Evolutionary conservation across 2,113 vertebrate genomes (phyloP).

Genomic region (Muntiacus muntjak): DNA sequence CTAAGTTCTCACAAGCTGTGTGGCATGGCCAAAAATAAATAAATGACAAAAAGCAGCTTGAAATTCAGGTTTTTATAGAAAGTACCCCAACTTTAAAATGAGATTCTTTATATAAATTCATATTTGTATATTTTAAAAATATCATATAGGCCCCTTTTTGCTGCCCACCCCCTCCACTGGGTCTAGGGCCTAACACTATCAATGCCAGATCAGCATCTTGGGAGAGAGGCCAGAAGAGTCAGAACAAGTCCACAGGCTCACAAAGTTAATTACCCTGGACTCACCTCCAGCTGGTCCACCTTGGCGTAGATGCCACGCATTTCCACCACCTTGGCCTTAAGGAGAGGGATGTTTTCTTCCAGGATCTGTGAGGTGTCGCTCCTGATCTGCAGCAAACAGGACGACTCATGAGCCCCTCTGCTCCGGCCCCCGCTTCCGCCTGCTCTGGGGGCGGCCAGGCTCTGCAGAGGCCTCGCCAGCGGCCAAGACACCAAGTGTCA

Average conservation of each 20-base stretch:
- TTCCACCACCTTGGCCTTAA: slow-evolving; percentile 69
- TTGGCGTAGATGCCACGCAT: slow-evolving; percentile 67
- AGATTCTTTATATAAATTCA: neutral
- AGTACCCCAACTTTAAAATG: neutral
- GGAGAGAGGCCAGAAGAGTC: neutral
- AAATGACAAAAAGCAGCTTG: neutral
- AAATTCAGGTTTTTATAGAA: neutral
- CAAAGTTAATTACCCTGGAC: neutral
- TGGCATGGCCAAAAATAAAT: neutral
- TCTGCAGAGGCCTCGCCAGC: rapidly evolving
- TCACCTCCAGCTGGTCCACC: slow-evolving; percentile 75
- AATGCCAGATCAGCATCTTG: neutral
- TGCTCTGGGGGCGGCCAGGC: rapidly evolving
- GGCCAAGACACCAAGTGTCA: rapidly evolving
- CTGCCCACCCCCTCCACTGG: neutral
- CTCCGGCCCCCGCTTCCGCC: rapidly evolving
- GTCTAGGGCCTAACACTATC: no score
- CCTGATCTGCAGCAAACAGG: slow-evolving; percentile 66
- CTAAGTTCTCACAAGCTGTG: neutral
- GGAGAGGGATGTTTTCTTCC: slow-evolving; percentile 60
- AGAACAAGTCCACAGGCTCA: rapidly evolving
- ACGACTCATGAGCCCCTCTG: neutral
- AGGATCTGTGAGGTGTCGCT: slow-evolving; percentile 70
- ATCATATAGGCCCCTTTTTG: rapidly evolving
- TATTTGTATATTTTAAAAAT: neutral